Percentiles rank a stretch among this genome's conserved stretches.
Evolutionary conservation across 2,113 vertebrate species (phyloP).

Genomic region (Ciconia boyciana): DNA sequence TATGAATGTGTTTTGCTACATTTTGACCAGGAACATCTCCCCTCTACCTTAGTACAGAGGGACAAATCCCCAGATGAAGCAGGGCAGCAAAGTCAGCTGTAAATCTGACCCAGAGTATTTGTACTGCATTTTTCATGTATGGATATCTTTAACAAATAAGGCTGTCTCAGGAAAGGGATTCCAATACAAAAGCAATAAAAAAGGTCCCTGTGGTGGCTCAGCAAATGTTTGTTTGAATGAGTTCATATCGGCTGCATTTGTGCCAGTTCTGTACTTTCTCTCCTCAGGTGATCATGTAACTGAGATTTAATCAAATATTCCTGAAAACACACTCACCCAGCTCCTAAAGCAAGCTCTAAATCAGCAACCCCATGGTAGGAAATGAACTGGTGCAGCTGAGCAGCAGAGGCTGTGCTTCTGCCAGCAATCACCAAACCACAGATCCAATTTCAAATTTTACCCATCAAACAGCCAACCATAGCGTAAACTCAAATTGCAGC

Average conservation of each 20-base stretch:
- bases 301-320: neutral
- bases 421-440: neutral
- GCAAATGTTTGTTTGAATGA: neutral
- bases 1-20: neutral
- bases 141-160: neutral
- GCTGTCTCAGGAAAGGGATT: neutral
- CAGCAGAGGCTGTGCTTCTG: neutral
- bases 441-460: neutral
- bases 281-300: neutral
- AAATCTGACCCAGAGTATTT: neutral
- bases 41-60: neutral
- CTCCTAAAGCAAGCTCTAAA: neutral
- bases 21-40: neutral
- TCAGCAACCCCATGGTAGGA: neutral
- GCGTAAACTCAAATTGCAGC: fast-evolving
- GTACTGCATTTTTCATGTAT: neutral
- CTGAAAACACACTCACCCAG: neutral
- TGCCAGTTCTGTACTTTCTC: neutral
- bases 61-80: neutral
- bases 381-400: neutral
- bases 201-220: neutral
- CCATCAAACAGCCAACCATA: neutral
- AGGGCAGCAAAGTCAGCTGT: neutral
- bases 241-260: neutral
- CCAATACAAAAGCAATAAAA: neutral